Evolutionary conservation across 2,888 invertebrate genomes (phyloP).

Genomic region (Zygogramma bicolorata): DNA sequence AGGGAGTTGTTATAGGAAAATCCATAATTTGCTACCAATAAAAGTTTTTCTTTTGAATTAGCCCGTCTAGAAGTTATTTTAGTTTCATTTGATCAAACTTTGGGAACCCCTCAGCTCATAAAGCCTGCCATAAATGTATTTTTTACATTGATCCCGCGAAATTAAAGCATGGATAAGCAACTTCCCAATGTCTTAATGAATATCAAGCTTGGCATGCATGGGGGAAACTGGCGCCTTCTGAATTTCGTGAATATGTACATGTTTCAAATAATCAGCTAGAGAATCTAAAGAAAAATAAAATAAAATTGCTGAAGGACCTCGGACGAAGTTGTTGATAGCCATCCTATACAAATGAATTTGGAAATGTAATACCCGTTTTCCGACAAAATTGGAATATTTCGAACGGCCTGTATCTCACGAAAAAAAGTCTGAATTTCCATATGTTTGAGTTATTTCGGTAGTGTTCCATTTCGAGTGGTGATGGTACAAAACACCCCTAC

Average conservation of each 20-base stretch:
- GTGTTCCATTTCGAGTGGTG: too few species aligned
- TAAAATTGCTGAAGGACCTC: too few species aligned
- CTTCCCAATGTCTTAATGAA: slow-evolving; percentile 4
- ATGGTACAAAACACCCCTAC: too few species aligned
- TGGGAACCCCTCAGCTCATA: neutral
- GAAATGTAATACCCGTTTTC: too few species aligned
- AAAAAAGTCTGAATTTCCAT: too few species aligned
- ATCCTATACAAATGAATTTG: too few species aligned
- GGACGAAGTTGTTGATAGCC: too few species aligned
- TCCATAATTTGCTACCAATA: neutral
- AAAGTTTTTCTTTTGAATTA: neutral
- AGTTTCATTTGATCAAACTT: neutral
- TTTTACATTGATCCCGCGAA: neutral
- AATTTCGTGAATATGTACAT: neutral
- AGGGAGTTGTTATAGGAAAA: neutral
- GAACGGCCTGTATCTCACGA: too few species aligned
- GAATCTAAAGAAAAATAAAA: too few species aligned
- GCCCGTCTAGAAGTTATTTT: neutral
- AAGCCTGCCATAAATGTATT: neutral
- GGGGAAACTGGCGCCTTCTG: neutral
- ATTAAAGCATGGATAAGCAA: neutral
- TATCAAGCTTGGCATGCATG: neutral
- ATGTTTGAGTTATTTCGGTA: too few species aligned
- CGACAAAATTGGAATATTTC: too few species aligned
- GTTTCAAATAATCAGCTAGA: too few species aligned